Conservation (phyloP, 2,797 vertebrate species). For the Thamnophis elegans region DNA sequence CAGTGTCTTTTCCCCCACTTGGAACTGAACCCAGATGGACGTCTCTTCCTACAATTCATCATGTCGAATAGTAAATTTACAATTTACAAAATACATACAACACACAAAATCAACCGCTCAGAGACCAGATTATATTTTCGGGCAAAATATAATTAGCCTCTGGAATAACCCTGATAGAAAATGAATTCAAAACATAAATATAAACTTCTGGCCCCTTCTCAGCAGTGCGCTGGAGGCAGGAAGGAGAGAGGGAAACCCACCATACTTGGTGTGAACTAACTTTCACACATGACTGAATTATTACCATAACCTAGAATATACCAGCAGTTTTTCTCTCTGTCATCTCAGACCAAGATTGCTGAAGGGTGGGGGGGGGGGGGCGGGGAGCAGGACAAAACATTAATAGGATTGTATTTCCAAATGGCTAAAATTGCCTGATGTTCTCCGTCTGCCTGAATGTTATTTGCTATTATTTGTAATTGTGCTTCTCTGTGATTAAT, state of each 20-base stretch:
- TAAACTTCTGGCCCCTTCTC: background rate
- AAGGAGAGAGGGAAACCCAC: background rate
- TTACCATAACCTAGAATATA: background rate
- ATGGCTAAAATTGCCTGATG: background rate
- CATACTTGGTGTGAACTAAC: background rate
- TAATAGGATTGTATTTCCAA: slow-evolving; percentile 2
- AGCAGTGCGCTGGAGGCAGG: background rate
- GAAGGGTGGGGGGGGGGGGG: background rate
- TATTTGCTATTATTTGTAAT: slow-evolving; percentile 23
- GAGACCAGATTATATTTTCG: background rate
- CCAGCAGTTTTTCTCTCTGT: slow-evolving; percentile 8
- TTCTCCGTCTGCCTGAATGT: rapidly evolving
- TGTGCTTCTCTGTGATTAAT: slow-evolving; percentile 8
- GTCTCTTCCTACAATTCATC: background rate
- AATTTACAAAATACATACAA: background rate
- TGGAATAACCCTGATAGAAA: background rate
- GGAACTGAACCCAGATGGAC: too few species aligned
- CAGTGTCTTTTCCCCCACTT: too few species aligned
- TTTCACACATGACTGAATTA: background rate
- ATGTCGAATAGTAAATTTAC: background rate
- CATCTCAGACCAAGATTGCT: background rate
- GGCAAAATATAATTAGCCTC: background rate
- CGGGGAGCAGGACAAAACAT: background rate
- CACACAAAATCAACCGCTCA: background rate
- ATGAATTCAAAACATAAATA: background rate